phyloP scores from a whole-genome alignment of 1,140 invertebrate genomes.

The Calosoma granatense region DNA sequence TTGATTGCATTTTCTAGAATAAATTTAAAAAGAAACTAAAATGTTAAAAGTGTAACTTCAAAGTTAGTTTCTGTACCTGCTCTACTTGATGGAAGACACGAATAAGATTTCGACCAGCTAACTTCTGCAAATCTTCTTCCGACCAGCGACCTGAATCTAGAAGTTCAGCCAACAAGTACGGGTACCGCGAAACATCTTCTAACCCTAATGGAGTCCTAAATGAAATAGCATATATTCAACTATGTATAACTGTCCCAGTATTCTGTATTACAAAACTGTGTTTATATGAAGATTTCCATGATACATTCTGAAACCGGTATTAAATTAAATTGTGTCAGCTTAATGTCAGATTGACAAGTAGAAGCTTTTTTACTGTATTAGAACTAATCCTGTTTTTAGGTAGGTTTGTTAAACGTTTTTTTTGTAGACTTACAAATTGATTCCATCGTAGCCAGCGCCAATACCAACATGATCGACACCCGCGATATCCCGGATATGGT shows the following conservation, averaged over 20 bases:
- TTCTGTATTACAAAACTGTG: too few species aligned
- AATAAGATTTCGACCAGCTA: conserved; percentile 58
- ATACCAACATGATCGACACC: conserved; percentile 48
- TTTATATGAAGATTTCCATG: too few species aligned
- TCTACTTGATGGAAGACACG: conserved; percentile 57
- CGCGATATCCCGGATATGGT: conserved; percentile 45
- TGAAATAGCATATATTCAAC: conserved; percentile 12
- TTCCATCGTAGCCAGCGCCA: conserved; percentile 46
- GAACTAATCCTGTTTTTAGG: too few species aligned
- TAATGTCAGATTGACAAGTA: too few species aligned
- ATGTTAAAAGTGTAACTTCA: too few species aligned
- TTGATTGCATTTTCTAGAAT: too few species aligned
- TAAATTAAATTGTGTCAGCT: too few species aligned
- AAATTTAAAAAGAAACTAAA: too few species aligned
- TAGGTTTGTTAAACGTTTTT: too few species aligned
- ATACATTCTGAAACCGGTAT: too few species aligned
- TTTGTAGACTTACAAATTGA: conserved; percentile 36
- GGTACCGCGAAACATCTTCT: conserved; percentile 61
- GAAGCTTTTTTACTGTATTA: conserved; percentile 14
- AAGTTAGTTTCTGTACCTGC: too few species aligned
- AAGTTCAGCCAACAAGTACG: conserved; percentile 41
- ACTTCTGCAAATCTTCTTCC: conserved; percentile 53
- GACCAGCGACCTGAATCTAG: conserved; percentile 44
- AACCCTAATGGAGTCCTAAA: conserved; percentile 47
- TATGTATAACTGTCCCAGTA: too few species aligned